Evolutionary conservation across 2,797 vertebrate species (phyloP).

Genomic region (Urocyon cinereoargenteus): DNA sequence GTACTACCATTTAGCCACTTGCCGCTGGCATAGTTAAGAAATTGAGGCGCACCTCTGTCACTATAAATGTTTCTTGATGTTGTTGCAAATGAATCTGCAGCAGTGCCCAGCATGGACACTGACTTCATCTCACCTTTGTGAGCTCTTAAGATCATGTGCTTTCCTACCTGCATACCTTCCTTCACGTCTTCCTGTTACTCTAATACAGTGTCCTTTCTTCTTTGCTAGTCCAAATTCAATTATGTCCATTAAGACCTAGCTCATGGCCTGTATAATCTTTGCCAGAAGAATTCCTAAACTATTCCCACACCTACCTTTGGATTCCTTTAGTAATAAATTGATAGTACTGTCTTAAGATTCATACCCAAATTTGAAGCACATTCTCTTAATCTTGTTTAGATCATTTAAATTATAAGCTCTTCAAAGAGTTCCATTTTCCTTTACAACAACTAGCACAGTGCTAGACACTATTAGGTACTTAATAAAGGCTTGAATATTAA

Average conservation of each 20-base stretch:
- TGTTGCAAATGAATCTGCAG: background rate
- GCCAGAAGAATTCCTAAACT: background rate
- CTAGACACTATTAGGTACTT: background rate
- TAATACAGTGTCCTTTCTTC: background rate
- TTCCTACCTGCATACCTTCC: background rate
- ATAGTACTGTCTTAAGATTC: background rate
- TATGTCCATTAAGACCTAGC: background rate
- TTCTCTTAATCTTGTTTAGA: background rate
- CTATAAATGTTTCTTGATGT: rapidly evolving
- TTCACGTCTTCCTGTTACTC: background rate
- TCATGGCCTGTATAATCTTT: background rate
- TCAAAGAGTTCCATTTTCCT: background rate
- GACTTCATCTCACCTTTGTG: background rate
- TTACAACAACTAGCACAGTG: background rate
- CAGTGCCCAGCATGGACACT: too few relatives aligned
- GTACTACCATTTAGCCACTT: background rate
- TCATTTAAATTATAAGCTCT: background rate
- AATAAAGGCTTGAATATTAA: background rate
- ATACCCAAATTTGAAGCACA: background rate
- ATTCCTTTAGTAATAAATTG: background rate
- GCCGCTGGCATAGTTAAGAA: background rate
- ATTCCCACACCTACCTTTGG: background rate
- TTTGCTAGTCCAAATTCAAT: background rate
- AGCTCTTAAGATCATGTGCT: background rate
- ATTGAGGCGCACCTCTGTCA: background rate